Conservation (phyloP, 2,888 invertebrate genomes). For the Pheosia gnoma region DNA sequence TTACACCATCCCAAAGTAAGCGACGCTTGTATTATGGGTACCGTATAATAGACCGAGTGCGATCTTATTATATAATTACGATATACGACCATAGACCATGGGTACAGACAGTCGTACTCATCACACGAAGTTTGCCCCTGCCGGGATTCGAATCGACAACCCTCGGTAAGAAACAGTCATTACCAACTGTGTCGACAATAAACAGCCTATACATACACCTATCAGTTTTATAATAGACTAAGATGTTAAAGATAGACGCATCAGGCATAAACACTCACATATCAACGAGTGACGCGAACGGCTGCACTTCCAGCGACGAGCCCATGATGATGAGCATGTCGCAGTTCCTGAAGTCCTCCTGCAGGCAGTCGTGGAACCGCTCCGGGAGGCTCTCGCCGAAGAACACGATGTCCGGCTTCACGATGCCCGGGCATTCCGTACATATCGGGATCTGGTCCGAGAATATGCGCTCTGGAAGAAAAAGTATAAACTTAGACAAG, state of each 20-base stretch:
- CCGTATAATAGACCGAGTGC: too few relatives aligned
- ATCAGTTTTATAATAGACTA: too few relatives aligned
- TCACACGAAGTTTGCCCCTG: too few relatives aligned
- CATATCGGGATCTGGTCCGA: slow-evolving; percentile 91
- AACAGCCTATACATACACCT: too few relatives aligned
- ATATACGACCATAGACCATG: too few relatives aligned
- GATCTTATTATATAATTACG: too few relatives aligned
- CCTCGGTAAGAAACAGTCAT: too few relatives aligned
- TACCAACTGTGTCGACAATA: too few relatives aligned
- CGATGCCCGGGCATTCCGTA: slow-evolving; percentile 88
- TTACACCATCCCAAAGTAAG: too few relatives aligned
- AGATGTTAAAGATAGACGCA: background rate
- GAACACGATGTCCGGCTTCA: slow-evolving; percentile 98
- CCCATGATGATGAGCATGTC: slow-evolving; percentile 98
- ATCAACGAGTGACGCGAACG: slow-evolving; percentile 95
- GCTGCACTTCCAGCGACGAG: slow-evolving; percentile 96
- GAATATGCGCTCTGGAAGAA: slow-evolving; percentile 86
- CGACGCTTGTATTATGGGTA: too few relatives aligned
- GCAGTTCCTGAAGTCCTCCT: slow-evolving; percentile 91
- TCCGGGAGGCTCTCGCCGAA: slow-evolving; percentile 96
- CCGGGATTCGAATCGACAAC: too few relatives aligned
- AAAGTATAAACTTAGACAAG: background rate
- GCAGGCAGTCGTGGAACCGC: slow-evolving; percentile 88
- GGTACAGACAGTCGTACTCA: too few relatives aligned
- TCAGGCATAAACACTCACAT: slow-evolving; percentile 77